Evolutionary conservation across 2,888 invertebrate species (phyloP), one percentile per base, ranked within the genome.

Genomic region (Euzophera pinguis): DNA sequence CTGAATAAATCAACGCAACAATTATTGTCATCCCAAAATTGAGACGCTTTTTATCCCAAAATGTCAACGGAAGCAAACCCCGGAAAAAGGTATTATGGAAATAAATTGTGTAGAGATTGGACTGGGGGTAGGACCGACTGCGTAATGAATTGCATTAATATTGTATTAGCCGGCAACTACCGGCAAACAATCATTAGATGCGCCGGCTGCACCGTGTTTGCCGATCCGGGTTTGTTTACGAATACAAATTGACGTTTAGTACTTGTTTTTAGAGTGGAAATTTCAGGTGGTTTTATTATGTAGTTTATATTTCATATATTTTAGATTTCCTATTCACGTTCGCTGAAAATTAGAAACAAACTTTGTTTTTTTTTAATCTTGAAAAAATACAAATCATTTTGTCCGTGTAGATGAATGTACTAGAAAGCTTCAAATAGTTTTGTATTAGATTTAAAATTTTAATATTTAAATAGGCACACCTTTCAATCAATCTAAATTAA

Each of bases 61-160:
- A 10, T 34, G n/a, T 34, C 8, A 34, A n/a, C 34, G 34, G 10
- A 10, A 1, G 8, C 34, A 2, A 34, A 34, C 13, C 14, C 1
- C 13, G 13, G 10, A 5, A 16, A 14, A 16, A 16, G 8, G 14
- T 14, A 16, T 6, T 9, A 8, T n/a, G 27, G 3, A 12, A 43
- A 27, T 22, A 43, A 43, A 27, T 27, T 27, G 12, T 22, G 6
- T 22, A 8, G 2, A 27, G 9, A 8, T 64, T 69, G 73, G 70
- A 70, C 68, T 58, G 68, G 64, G 66, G 69, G 68, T 73, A 75
- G 81, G 86, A 81, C 78, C 81, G 85, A 78, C 80, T 74, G 87
- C 82, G 85, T 90, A 91, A 91, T 90, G 90, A 91, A 90, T 89
- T 90, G 88, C 89, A 90, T 91, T 90, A 90, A 91, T 91, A 90